Conservation (phyloP, 2,113 vertebrate species). For the Prietella phreatophila region DNA sequence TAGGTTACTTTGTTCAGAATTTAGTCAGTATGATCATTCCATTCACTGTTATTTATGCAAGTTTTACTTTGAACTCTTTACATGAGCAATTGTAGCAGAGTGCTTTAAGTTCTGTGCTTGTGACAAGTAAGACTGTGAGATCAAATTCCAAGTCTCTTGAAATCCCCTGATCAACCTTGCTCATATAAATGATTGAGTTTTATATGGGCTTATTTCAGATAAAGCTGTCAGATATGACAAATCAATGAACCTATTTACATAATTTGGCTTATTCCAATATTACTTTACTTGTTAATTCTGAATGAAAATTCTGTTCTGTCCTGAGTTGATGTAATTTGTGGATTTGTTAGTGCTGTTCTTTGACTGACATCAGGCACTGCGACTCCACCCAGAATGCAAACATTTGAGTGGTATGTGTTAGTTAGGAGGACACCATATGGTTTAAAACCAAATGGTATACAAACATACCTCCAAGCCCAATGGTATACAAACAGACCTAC, state of each 20-base stretch:
- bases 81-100: background rate
- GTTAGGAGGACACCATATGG: background rate
- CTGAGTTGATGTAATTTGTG: background rate
- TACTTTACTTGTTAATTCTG: background rate
- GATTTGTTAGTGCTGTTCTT: background rate
- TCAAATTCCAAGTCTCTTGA: background rate
- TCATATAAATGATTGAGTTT: background rate
- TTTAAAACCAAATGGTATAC: background rate
- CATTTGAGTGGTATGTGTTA: constrained; percentile 8
- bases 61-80: background rate
- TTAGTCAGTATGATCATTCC: background rate
- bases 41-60: background rate
- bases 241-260: background rate
- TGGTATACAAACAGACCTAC: background rate
- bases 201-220: background rate
- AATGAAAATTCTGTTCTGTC: background rate
- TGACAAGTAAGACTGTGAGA: background rate
- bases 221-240: background rate
- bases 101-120: background rate
- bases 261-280: background rate
- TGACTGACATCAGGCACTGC: background rate
- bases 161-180: background rate
- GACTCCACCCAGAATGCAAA: constrained; percentile 31
- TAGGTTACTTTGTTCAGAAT: background rate
- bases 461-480: background rate